A percentile compares a stretch with the other conserved stretches of the same genome.
These are phyloP conservation scores for Philopedon plagiatum DNA, from an alignment of 2,888 invertebrate species.

Conservation along the genomic window DNA sequence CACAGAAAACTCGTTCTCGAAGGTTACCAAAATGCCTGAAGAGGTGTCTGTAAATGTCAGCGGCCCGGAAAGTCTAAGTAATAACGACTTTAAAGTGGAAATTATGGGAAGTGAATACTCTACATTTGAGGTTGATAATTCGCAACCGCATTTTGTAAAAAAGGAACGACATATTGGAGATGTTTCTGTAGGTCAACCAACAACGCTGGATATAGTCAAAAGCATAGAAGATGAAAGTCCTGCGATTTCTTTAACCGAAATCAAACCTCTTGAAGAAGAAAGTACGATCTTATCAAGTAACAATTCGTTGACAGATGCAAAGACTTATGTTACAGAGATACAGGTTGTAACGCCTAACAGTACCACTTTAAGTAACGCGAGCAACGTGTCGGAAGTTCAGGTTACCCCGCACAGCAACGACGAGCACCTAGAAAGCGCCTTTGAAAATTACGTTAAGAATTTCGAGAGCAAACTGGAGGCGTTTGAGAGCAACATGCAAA, in stretches of 20 bases:
- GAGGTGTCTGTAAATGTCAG: conserved; percentile 22
- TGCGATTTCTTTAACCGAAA: conserved; percentile 38
- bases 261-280: conserved; percentile 23
- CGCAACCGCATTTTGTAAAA: background rate
- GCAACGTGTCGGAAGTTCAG: conserved; percentile 62
- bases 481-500: conserved; percentile 61
- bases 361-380: conserved; percentile 31
- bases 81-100: conserved; percentile 38
- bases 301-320: background rate
- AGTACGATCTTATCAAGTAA: background rate
- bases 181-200: background rate
- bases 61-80: background rate
- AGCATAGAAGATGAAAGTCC: conserved; percentile 42
- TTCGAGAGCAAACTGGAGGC: conserved; percentile 61
- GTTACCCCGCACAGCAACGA: conserved; percentile 66
- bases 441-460: conserved; percentile 65
- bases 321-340: conserved; percentile 81
- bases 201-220: background rate
- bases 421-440: conserved; percentile 66
- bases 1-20: conserved; percentile 40
- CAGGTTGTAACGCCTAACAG: conserved; percentile 75
- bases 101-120: conserved; percentile 45
- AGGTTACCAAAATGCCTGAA: conserved; percentile 24
- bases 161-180: conserved; percentile 6
- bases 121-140: conserved; percentile 39